Percentiles rank a stretch among this genome's conserved stretches.
phyloP scores from a whole-genome alignment of 53 echinoderm and acorn worm genomes.

The Apostichopus leukothele region DNA sequence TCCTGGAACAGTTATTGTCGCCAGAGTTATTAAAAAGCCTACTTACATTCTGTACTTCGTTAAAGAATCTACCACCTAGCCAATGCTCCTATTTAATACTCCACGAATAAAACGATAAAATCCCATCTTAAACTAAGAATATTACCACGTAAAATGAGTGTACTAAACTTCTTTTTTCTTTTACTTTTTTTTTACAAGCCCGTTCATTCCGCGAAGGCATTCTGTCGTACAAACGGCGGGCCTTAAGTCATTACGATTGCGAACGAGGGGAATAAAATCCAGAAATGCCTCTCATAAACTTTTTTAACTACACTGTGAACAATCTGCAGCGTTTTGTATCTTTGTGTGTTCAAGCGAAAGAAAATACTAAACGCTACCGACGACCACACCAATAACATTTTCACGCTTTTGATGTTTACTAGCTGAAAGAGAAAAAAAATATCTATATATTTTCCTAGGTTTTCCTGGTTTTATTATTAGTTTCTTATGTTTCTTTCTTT shows the following conservation, averaged over 20 bases:
- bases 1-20: conserved; percentile 22
- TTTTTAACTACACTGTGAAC: conserved; percentile 41
- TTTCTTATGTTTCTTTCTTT: not conserved
- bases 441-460: not conserved
- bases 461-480: not conserved
- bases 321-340: conserved; percentile 33
- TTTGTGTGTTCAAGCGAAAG: conserved; percentile 15
- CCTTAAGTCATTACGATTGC: conserved; percentile 38
- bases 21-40: conserved; percentile 37
- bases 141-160: conserved; percentile 44
- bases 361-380: conserved; percentile 18
- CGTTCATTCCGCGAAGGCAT: conserved; percentile 23
- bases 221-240: conserved; percentile 43
- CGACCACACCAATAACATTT: conserved; percentile 39
- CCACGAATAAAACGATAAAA: conserved; percentile 31
- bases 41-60: conserved; percentile 49
- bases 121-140: conserved; percentile 44
- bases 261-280: conserved; percentile 45
- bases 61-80: conserved; percentile 35
- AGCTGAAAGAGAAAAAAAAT: not conserved
- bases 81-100: conserved; percentile 46
- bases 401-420: conserved; percentile 34
- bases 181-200: not conserved
- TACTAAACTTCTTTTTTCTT: not conserved
- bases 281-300: conserved; percentile 39